These are phyloP conservation scores for Acrocephalus arundinaceus DNA, from an alignment of 2,113 vertebrate genomes.

Conservation along the genomic window DNA sequence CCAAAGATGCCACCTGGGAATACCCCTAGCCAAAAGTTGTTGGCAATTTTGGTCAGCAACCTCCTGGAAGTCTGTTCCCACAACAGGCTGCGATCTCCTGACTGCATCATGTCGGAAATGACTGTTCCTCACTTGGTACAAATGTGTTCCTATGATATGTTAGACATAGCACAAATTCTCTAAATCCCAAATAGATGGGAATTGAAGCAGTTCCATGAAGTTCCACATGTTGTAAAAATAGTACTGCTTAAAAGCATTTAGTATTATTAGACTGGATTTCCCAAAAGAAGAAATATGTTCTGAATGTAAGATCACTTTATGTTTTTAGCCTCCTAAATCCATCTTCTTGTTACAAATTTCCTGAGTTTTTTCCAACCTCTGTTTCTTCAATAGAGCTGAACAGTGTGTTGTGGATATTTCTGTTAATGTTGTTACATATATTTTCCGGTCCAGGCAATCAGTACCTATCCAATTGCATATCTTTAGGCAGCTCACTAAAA, in stretches of 20 bases:
- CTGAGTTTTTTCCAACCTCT: not conserved
- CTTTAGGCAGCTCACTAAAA: not conserved
- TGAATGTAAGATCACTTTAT: not conserved
- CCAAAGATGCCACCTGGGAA: not conserved
- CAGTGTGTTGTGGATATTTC: not conserved
- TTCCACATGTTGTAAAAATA: constrained; percentile 7
- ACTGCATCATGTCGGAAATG: not conserved
- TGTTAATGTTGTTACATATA: not conserved
- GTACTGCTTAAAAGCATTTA: not conserved
- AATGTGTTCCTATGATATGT: not conserved
- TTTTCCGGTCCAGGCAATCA: not conserved
- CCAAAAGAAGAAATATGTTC: not conserved
- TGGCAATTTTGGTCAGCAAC: not conserved
- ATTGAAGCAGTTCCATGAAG: not conserved
- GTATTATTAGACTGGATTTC: constrained; percentile 11
- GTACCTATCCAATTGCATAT: not conserved
- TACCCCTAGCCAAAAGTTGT: accelerated
- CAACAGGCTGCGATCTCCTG: not conserved
- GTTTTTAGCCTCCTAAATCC: constrained; percentile 46
- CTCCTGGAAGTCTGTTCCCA: not conserved
- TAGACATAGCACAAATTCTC: not conserved
- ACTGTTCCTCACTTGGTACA: not conserved
- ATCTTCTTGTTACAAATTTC: constrained; percentile 12
- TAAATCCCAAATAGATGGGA: not conserved
- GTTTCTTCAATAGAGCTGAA: not conserved